Evolutionary conservation across 2,888 invertebrate species (phyloP), one percentile per base, ranked within the genome.

Genomic region (Gastracanthus pulcherrimus): DNA sequence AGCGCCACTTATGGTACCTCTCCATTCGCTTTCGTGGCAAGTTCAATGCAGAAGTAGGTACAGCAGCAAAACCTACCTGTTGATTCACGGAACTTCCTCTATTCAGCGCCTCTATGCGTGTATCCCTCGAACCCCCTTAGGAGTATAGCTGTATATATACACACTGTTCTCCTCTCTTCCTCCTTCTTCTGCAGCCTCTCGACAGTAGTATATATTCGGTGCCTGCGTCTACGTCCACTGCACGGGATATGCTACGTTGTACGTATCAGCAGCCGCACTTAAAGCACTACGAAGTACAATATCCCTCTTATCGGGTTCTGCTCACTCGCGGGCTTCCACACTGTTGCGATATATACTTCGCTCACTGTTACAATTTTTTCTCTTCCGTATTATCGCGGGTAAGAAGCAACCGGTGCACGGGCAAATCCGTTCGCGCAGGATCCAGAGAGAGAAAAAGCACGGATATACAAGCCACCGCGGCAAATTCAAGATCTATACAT

Each of bases 11-110:
- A n/a, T n/a, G n/a, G 48, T 48, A 48, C 55, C 11, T 55, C 55
- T 55, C 55, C 26, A n/a, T n/a, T n/a, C n/a, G n/a, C n/a, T n/a
- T n/a, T n/a, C n/a, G n/a, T n/a, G n/a, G n/a, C n/a, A n/a, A n/a
- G n/a, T n/a, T n/a, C n/a, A n/a, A n/a, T n/a, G n/a, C n/a, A n/a
- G n/a, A n/a, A n/a, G n/a, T n/a, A n/a, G n/a, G n/a, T n/a, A n/a
- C 23, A 2, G 1, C 7, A 23, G 51, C 16, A 23, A 36, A 23
- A 64, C 87, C 87, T 89, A 90, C 90, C 90, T 90, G 90, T 90
- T 90, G 90, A 89, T 86, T 86, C 86, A 71, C 74, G 72, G 84
- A 80, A 76, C 75, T 82, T 72, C 81, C 58, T 75, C 79, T 69
- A 64, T 69, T 80, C 60, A 76, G 81, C 82, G 86, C n/a, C n/a